Percentiles rank a stretch among this genome's conserved stretches.
phyloP scores from a whole-genome alignment of 2,888 invertebrate genomes.

The Temnothorax rugatulus region DNA sequence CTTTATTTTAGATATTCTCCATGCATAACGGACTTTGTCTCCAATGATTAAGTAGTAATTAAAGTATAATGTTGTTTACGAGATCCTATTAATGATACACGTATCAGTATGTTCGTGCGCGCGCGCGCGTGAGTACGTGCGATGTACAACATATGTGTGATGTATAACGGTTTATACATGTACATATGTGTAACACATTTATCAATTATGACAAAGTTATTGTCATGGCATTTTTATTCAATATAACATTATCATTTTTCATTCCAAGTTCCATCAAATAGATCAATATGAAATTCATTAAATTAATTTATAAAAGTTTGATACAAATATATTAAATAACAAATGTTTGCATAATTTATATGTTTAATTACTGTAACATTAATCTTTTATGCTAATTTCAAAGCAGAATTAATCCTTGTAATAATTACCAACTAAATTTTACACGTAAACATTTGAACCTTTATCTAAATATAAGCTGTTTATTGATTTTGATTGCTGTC shows the following conservation, averaged over 20 bases:
- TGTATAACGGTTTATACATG: too few relatives aligned
- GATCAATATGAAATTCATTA: not conserved
- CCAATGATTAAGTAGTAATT: not conserved
- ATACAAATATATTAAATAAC: not conserved
- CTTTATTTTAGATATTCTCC: not conserved
- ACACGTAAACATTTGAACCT: not conserved
- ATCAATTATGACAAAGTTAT: not conserved
- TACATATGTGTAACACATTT: too few relatives aligned
- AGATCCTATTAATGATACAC: not conserved
- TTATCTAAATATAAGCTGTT: conserved; percentile 13
- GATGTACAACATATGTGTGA: too few relatives aligned
- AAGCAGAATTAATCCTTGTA: not conserved
- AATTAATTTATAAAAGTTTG: not conserved
- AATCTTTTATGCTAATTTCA: conserved; percentile 1
- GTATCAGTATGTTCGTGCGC: not conserved
- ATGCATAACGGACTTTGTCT: not conserved
- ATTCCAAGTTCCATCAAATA: not conserved
- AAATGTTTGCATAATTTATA: not conserved
- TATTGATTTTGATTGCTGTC: not conserved
- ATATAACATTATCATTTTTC: not conserved
- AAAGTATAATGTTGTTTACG: not conserved
- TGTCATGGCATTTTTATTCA: not conserved
- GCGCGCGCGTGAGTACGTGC: not conserved
- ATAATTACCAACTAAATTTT: conserved; percentile 2
- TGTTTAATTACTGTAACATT: not conserved